Percentiles rank a stretch among this genome's conserved stretches.
phyloP scores from a whole-genome alignment of 2,797 vertebrate species.

The Huso huso region DNA sequence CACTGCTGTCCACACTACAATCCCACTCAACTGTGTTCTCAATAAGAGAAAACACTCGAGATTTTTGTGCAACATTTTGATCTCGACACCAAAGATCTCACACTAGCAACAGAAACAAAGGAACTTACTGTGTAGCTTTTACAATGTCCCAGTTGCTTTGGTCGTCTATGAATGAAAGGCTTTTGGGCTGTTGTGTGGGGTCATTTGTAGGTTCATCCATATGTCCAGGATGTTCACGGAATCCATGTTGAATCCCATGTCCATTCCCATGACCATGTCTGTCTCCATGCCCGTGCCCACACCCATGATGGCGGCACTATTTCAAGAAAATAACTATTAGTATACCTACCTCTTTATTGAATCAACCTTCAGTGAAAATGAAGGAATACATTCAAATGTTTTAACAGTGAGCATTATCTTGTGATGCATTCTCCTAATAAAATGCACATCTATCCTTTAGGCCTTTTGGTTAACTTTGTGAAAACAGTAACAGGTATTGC shows the following conservation, averaged over 20 bases:
- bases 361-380: too few relatives aligned
- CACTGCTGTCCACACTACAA: not conserved
- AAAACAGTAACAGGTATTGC: too few relatives aligned
- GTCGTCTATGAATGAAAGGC: slow-evolving; percentile 65
- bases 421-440: too few relatives aligned
- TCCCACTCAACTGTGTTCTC: not conserved
- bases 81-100: slow-evolving; percentile 2
- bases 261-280: slow-evolving; percentile 36
- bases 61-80: not conserved
- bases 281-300: slow-evolving; percentile 32
- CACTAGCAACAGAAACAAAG: not conserved
- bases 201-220: slow-evolving; percentile 40
- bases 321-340: not conserved
- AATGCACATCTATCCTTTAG: too few relatives aligned
- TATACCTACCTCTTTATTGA: too few relatives aligned
- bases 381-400: too few relatives aligned
- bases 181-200: slow-evolving; percentile 55
- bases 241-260: slow-evolving; percentile 38
- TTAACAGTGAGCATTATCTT: too few relatives aligned
- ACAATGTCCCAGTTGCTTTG: slow-evolving; percentile 84
- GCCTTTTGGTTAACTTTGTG: too few relatives aligned
- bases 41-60: not conserved
- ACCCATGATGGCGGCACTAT: slow-evolving; percentile 27
- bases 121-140: slow-evolving; percentile 87
- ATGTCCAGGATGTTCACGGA: slow-evolving; percentile 44